phyloP scores from a whole-genome alignment of 1,140 invertebrate species.

The Aporrectodea caliginosa region DNA sequence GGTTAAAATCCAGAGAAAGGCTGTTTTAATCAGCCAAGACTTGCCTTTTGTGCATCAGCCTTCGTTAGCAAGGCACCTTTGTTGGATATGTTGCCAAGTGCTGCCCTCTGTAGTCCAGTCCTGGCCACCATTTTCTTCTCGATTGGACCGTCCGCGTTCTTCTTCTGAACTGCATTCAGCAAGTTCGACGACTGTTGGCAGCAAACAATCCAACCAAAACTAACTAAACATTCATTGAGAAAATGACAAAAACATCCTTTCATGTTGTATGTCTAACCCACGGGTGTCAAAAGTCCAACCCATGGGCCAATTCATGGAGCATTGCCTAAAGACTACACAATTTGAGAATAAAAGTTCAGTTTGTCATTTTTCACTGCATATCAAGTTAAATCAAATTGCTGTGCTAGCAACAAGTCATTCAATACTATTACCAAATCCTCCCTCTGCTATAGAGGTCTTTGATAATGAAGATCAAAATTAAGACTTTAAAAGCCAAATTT shows the following conservation, averaged over 20 bases:
- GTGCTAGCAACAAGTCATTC: no score
- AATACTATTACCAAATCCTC: no score
- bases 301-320: no score
- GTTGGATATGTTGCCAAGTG: background rate
- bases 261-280: background rate
- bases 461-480: no score
- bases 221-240: background rate
- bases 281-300: no score
- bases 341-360: background rate
- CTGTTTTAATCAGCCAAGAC: background rate
- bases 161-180: background rate
- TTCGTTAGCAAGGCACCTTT: background rate
- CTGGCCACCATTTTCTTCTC: background rate
- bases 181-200: background rate
- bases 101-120: background rate
- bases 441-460: no score
- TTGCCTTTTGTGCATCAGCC: background rate
- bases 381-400: no score
- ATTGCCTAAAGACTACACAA: no score
- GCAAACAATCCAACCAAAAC: background rate
- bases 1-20: background rate
- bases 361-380: background rate
- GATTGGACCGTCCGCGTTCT: background rate
- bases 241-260: background rate
- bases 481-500: no score